Conservation (phyloP, 2,888 invertebrate species). For the Lasius fuliginosus region DNA sequence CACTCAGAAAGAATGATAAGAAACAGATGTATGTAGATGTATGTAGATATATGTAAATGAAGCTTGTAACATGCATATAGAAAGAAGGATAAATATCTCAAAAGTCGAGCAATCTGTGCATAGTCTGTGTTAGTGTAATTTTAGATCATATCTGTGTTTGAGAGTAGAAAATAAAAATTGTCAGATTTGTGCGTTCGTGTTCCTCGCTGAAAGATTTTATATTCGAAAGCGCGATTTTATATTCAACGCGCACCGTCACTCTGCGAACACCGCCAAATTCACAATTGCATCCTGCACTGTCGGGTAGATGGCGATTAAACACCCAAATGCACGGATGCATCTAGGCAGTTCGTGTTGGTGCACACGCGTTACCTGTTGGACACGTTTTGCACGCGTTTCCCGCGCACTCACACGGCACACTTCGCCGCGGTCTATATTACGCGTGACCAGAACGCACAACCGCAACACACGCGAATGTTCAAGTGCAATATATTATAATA, state of each 20-base stretch:
- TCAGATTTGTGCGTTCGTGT: not conserved
- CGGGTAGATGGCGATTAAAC: constrained; percentile 22
- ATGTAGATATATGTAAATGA: not conserved
- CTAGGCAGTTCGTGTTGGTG: not conserved
- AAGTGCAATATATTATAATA: constrained; percentile 66
- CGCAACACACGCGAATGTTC: constrained; percentile 16
- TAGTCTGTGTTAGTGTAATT: not conserved
- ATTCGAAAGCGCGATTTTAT: not conserved
- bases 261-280: not conserved
- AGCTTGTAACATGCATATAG: not conserved
- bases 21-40: not conserved
- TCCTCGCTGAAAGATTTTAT: not conserved
- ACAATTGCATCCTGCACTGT: constrained; percentile 7
- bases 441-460: not conserved
- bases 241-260: not conserved
- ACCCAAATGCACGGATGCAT: constrained; percentile 7
- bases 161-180: not conserved
- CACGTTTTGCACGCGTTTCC: constrained; percentile 15
- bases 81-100: not conserved
- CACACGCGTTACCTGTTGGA: constrained; percentile 48
- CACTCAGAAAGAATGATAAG: not conserved
- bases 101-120: not conserved
- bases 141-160: not conserved
- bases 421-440: constrained; percentile 31
- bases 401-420: constrained; percentile 21